These are phyloP conservation scores for Toxotes lorentzi DNA, from an alignment of 2,797 vertebrate genomes.

Conservation along the genomic window DNA sequence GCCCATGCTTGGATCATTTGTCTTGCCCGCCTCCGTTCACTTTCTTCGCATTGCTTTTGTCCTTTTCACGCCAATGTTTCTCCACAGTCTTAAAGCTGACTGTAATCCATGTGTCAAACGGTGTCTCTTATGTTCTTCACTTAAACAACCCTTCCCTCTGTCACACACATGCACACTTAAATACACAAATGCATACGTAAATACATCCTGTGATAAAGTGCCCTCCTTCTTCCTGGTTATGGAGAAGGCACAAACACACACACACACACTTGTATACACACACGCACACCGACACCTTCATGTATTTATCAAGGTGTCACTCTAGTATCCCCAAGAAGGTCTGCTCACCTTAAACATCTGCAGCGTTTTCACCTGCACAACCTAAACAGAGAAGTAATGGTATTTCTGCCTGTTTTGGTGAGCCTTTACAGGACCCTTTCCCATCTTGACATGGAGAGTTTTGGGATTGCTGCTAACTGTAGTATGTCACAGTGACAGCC, in stretches of 20 bases:
- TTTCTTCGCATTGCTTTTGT: constrained; percentile 40
- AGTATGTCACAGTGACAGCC: constrained; percentile 57
- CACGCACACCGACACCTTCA: constrained; percentile 22
- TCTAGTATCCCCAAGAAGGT: constrained; percentile 17
- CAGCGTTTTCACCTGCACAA: constrained; percentile 32
- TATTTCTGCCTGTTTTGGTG: constrained; percentile 1
- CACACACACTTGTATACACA: constrained; percentile 22
- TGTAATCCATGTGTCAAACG: constrained; percentile 25
- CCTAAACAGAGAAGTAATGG: constrained; percentile 9
- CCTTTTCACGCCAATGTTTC: constrained; percentile 31
- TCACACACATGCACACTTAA: constrained; percentile 21
- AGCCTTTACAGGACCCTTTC: constrained; percentile 26
- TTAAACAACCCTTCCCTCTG: constrained; percentile 21
- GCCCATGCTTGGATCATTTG: constrained; percentile 38
- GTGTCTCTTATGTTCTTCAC: constrained; percentile 17
- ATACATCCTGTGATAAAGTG: constrained; percentile 45
- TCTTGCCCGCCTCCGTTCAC: constrained; percentile 47
- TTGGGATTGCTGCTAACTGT: constrained; percentile 50
- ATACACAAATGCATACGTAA: constrained; percentile 27
- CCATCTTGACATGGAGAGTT: constrained; percentile 32
- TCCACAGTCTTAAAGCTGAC: constrained; percentile 24
- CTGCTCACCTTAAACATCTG: constrained; percentile 49
- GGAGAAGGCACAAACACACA: constrained; percentile 11
- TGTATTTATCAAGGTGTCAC: constrained; percentile 56
- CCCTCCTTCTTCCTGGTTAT: constrained; percentile 20